phyloP scores from a whole-genome alignment of 2,113 vertebrate species.

The Pollachius pollachius region DNA sequence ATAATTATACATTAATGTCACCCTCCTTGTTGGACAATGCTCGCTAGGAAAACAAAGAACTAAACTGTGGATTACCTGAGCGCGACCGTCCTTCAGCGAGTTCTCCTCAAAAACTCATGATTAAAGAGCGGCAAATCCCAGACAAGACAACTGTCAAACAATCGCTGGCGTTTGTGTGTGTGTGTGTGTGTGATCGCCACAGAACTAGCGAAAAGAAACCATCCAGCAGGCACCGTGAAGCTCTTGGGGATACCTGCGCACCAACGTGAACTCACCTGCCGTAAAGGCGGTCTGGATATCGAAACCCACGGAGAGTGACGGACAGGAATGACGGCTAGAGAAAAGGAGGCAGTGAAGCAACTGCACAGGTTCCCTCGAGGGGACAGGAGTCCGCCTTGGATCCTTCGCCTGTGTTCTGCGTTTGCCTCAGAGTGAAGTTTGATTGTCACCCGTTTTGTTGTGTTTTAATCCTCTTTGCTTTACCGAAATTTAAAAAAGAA shows the following conservation, averaged over 20 bases:
- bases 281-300: constrained; percentile 8
- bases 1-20: constrained; percentile 2
- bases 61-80: constrained; percentile 49
- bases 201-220: constrained; percentile 10
- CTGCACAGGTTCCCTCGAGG: neutral
- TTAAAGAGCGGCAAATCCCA: constrained; percentile 46
- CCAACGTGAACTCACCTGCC: neutral
- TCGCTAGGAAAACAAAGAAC: constrained; percentile 61
- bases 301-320: constrained; percentile 4
- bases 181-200: no score
- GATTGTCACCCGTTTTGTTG: neutral
- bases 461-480: neutral
- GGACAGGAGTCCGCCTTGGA: no score
- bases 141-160: constrained; percentile 27
- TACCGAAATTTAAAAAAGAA: neutral
- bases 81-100: constrained; percentile 39
- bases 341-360: neutral
- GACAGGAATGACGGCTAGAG: constrained; percentile 5
- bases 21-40: constrained; percentile 57
- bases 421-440: neutral
- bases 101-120: constrained; percentile 23
- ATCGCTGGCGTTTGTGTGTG: constrained; percentile 30
- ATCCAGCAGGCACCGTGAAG: constrained; percentile 1
- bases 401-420: neutral
- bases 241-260: constrained; percentile 10